A percentile compares a stretch with the other conserved stretches of the same genome.
Conservation (phyloP, 2,888 invertebrate genomes). For the Thyatira batis region DNA sequence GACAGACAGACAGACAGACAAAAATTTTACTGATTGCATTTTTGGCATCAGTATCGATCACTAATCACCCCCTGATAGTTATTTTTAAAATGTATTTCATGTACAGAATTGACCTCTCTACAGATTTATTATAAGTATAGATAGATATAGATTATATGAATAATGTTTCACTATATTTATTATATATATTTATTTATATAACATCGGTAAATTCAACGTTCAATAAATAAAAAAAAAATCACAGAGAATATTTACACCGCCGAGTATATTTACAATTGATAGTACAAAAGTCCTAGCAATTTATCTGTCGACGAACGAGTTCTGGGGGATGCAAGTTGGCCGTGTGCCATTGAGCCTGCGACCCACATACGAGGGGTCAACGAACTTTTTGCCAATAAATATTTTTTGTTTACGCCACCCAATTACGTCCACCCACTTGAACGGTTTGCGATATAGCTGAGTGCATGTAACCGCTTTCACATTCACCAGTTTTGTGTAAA, state of each 20-base stretch:
- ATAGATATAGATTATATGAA: too few species aligned
- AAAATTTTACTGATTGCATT: too few species aligned
- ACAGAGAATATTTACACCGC: background rate
- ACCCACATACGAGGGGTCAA: conserved; percentile 44
- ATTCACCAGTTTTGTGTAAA: background rate
- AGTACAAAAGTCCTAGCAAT: conserved; percentile 41
- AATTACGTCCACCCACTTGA: conserved; percentile 23
- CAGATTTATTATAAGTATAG: too few species aligned
- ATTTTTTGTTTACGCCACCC: conserved; percentile 52
- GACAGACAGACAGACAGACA: too few species aligned
- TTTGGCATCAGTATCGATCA: too few species aligned
- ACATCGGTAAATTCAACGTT: background rate
- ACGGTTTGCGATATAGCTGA: background rate
- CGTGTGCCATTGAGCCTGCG: conserved; percentile 37
- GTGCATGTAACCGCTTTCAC: background rate
- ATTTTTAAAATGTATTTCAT: too few species aligned
- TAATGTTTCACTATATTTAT: background rate
- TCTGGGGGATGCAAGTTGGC: conserved; percentile 27
- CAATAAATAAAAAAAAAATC: too few species aligned
- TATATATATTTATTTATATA: background rate
- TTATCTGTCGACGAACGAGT: conserved; percentile 34
- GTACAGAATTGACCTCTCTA: too few species aligned
- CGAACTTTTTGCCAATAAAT: conserved; percentile 43
- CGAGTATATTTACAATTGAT: conserved; percentile 19
- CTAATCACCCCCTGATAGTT: too few species aligned